Conservation (phyloP, 2,113 vertebrate species). For the Rafetus swinhoei region DNA sequence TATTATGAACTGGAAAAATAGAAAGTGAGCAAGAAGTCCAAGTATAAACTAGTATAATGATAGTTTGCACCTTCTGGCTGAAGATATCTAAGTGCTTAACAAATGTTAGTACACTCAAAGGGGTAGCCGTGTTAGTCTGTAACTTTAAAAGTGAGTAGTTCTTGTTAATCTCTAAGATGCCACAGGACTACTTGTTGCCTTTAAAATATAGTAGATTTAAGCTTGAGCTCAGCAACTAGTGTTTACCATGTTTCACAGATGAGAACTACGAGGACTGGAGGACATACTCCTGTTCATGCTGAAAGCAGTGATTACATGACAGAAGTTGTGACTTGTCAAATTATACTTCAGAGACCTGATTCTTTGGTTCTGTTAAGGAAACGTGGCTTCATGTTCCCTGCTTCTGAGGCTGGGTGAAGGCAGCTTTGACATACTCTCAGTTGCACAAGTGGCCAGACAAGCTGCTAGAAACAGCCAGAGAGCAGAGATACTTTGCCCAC, state of each 20-base stretch:
- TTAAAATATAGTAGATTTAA: not conserved
- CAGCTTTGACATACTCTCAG: not conserved
- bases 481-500: not conserved
- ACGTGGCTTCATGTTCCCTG: not conserved
- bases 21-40: not conserved
- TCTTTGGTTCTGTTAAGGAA: not conserved
- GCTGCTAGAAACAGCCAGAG: conserved; percentile 8
- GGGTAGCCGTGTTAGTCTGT: too few relatives aligned
- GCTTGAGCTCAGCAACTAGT: not conserved
- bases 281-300: not conserved
- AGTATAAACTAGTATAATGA: not conserved
- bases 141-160: too few relatives aligned
- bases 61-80: not conserved
- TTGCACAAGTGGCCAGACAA: not conserved
- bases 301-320: not conserved
- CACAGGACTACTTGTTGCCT: too few relatives aligned
- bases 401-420: rapidly evolving
- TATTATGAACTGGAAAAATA: not conserved
- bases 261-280: not conserved
- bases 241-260: not conserved
- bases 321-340: not conserved
- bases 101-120: too few relatives aligned
- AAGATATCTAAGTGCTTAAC: not conserved
- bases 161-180: too few relatives aligned
- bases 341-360: not conserved